phyloP scores from a whole-genome alignment of 2,113 vertebrate genomes.

The Alligator mississippiensis region DNA sequence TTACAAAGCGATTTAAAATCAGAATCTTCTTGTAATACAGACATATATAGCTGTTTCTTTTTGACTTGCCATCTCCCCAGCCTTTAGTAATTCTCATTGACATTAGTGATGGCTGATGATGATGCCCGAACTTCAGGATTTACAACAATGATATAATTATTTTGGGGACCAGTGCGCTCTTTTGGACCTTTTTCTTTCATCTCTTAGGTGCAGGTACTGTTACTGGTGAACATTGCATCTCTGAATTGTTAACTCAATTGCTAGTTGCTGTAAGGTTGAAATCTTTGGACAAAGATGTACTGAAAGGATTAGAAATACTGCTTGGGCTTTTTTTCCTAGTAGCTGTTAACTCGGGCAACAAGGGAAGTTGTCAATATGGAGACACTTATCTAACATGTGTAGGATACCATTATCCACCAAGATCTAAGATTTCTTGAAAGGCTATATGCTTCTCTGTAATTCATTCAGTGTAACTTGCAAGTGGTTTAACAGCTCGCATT shows the following conservation, averaged over 20 bases:
- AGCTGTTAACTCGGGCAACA: conserved; percentile 27
- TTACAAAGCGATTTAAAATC: conserved; percentile 73
- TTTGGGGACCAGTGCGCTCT: conserved; percentile 25
- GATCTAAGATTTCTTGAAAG: conserved; percentile 63
- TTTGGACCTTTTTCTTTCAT: background rate
- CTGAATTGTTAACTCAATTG: conserved; percentile 7
- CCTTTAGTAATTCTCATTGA: conserved; percentile 52
- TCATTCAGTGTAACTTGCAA: conserved; percentile 54
- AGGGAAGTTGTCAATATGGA: conserved; percentile 42
- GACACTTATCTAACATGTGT: conserved; percentile 34
- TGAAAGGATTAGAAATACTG: background rate
- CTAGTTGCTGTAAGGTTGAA: conserved; percentile 28
- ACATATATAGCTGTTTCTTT: conserved; percentile 65
- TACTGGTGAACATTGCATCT: background rate
- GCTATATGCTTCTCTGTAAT: conserved; percentile 55
- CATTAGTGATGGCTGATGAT: conserved; percentile 13
- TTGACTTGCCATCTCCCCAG: conserved; percentile 47
- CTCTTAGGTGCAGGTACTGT: background rate
- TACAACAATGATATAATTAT: conserved; percentile 31
- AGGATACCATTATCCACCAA: conserved; percentile 22
- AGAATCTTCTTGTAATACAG: conserved; percentile 58
- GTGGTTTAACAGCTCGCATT: conserved; percentile 53
- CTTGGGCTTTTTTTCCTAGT: conserved; percentile 61
- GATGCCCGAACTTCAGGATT: conserved; percentile 57
- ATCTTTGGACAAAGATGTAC: background rate